Base-by-base conservation (phyloP, 2,113 vertebrate genomes). In the Pogona vitticeps region DNA sequence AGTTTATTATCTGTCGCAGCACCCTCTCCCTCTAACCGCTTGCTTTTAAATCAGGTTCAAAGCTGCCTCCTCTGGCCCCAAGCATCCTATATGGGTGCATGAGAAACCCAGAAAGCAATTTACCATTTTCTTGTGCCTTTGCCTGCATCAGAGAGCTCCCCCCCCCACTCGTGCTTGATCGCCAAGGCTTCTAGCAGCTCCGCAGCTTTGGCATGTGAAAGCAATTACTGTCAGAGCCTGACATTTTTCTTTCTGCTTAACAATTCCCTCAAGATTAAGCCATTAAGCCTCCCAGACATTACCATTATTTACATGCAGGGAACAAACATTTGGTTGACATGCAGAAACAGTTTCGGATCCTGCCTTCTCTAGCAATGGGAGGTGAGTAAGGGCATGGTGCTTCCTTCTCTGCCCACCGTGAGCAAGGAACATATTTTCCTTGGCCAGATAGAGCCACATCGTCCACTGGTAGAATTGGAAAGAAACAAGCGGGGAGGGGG, bases 181-280 rank as follows among this genome's bases (percentile, higher is more conserved):
- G 26, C 23, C 89, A 88, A 86, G 81, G 65, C 82, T 90, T 15
- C 6, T 76, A 93, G 91, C 82, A 92, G 90, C 85, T 40, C 52
- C 70, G 88, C 88, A 89, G 87, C 67, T 93, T 93, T 90, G 92
- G 93, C 92, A 94, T 90, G 93, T 91, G 92, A 90, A 92, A 52
- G 91, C 92, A 95, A 93, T 94, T 94, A 94, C 93, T 93, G 93
- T 93, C 91, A 92, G 86, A 93, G 63, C 18, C 89, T 94, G 93
- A 92, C 92, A 94, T 94, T 95, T 94, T 94, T 92, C 90, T 91
- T 94, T 95, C 93, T 91, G 93, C 92, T 92, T 92, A 91, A 33
- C 72, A 89, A 92, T 87, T 94, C 94, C 88, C 86, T 84, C 46
- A 18, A 92, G 85, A 93, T 92, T 90, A 93, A 93, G 92, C 92